phyloP scores from a whole-genome alignment of 2,797 vertebrate genomes.

The Mus caroli region DNA sequence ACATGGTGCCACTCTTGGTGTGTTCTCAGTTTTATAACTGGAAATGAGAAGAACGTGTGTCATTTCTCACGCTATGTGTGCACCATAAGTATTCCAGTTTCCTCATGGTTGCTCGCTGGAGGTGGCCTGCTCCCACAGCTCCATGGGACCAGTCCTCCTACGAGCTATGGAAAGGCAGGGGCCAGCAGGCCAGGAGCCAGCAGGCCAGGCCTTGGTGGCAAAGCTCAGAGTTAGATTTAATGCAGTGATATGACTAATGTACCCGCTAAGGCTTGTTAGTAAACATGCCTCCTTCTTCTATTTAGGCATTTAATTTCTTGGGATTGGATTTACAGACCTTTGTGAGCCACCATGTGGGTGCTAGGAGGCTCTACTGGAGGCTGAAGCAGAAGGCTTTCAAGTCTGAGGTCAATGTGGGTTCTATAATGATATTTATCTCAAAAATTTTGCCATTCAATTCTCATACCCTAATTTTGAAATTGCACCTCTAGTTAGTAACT shows the following conservation, averaged over 20 bases:
- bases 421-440: not conserved
- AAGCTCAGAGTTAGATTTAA: slow-evolving; percentile 14
- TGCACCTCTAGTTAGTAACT: not conserved
- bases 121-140: not conserved
- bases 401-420: not conserved
- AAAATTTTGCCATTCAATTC: not conserved
- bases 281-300: not conserved
- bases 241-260: not conserved
- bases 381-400: not conserved
- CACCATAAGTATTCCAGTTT: not conserved
- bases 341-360: too few relatives aligned
- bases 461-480: slow-evolving; percentile 34
- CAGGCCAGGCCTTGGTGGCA: not conserved
- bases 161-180: not conserved
- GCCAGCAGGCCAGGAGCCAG: not conserved
- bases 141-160: fast-evolving
- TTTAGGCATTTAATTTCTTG: not conserved
- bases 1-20: not conserved
- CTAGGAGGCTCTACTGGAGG: too few relatives aligned
- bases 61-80: not conserved
- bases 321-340: too few relatives aligned
- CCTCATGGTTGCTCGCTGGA: not conserved
- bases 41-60: not conserved
- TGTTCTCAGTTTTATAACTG: not conserved
- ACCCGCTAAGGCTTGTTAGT: not conserved